Evolutionary conservation across 2,113 vertebrate species (phyloP).

Genomic region (Microtus pennsylvanicus): DNA sequence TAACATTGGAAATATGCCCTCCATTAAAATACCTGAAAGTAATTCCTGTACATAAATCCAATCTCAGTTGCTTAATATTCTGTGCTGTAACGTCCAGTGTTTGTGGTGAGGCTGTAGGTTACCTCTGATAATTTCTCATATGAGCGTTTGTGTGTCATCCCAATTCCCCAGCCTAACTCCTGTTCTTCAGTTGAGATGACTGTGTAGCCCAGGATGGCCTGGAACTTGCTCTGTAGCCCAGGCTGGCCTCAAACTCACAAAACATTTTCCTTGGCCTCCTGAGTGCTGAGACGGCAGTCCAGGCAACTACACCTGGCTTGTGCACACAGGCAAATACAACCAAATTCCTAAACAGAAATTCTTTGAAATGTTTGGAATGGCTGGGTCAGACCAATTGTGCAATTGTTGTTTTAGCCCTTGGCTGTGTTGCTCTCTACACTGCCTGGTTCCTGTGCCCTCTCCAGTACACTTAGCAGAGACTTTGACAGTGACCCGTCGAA

Average conservation of each 20-base stretch:
- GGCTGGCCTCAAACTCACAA: background rate
- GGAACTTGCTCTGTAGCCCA: background rate
- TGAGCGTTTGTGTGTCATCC: background rate
- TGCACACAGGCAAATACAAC: background rate
- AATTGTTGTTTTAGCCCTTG: background rate
- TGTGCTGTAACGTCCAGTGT: background rate
- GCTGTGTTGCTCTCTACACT: background rate
- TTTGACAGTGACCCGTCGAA: background rate
- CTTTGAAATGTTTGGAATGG: background rate
- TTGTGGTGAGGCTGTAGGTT: background rate
- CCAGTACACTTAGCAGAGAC: background rate
- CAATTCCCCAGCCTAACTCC: background rate
- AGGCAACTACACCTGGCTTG: too few relatives aligned
- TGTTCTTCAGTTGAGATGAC: background rate
- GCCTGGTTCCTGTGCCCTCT: background rate
- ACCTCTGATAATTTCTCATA: background rate
- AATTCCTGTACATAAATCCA: background rate
- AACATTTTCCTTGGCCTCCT: background rate
- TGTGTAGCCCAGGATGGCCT: background rate
- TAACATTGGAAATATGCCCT: background rate
- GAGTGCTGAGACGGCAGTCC: too few relatives aligned
- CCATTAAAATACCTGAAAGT: background rate
- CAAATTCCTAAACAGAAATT: slow-evolving; percentile 36
- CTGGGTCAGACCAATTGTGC: background rate
- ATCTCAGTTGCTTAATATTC: background rate